A percentile compares a stretch with the other conserved stretches of the same genome.
phyloP scores from a whole-genome alignment of 2,113 vertebrate genomes.

The Clarias magur region DNA sequence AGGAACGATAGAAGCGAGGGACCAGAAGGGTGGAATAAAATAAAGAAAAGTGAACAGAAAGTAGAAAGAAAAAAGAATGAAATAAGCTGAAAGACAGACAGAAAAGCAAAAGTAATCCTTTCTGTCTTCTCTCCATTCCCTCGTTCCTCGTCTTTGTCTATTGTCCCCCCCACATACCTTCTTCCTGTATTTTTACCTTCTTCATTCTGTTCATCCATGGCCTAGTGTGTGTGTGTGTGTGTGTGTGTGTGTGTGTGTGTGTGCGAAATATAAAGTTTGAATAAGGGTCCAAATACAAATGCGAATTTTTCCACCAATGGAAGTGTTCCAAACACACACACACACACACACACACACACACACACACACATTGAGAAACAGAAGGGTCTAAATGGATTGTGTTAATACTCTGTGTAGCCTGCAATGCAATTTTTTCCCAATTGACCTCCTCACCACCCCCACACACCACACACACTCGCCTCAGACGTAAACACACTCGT shows the following conservation, averaged over 20 bases:
- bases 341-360: constrained; percentile 4
- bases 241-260: constrained; percentile 26
- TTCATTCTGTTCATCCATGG: not conserved
- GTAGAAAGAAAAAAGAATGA: not conserved
- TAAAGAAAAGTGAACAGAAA: constrained; percentile 19
- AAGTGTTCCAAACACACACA: not conserved
- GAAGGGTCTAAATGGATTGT: constrained; percentile 71
- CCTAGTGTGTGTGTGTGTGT: not conserved
- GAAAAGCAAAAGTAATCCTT: constrained; percentile 46
- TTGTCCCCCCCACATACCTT: not conserved
- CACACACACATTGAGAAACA: constrained; percentile 58
- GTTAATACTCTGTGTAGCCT: constrained; percentile 76
- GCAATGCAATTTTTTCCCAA: constrained; percentile 73
- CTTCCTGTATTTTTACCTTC: not conserved
- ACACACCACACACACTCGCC: constrained; percentile 72
- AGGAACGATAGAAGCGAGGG: not conserved
- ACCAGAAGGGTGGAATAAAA: not conserved
- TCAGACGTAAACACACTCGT: constrained; percentile 65
- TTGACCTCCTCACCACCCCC: constrained; percentile 58
- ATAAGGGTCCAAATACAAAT: not conserved
- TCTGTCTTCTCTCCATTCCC: constrained; percentile 50
- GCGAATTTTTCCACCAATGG: not conserved
- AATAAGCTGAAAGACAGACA: not conserved
- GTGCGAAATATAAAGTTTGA: constrained; percentile 41
- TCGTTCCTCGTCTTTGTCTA: constrained; percentile 60